Base-by-base conservation (phyloP, 2,888 invertebrate genomes). In the Tenthredo scrophulariae region DNA sequence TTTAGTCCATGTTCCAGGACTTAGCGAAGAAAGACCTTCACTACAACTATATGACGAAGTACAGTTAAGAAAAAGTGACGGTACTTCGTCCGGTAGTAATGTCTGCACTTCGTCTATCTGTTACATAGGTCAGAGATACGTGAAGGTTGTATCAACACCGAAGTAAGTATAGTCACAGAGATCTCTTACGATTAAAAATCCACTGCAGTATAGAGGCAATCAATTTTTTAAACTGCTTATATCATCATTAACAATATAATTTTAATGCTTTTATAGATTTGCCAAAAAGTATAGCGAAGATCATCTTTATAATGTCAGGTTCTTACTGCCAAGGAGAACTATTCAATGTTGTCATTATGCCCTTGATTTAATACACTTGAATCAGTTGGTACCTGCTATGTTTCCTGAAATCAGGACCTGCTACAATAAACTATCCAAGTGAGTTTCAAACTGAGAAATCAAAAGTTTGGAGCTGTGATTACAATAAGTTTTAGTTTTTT, bases 291-390 rank as follows among this genome's bases (percentile, higher is more conserved):
- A 72, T 85, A 70, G 10, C 10, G 7, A 15, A 1, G 15, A 67
- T 15, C n/a, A 80, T 0, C 33, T 13, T 15, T 87, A 86, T 72
- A 46, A 89, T 79, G 84, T 91, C 72, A 33, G n/a, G 6, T 91
- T 91, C 46, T 0, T 7, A 0, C 77, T 58, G 50, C 22, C 67
- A 13, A 85, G 88, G 5, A 88, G 89, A 85, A 54, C 86, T 40
- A 74, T 88, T 18, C 88, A 62, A 26, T 88, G 88, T 84, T 87
- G 80, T 33, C 91, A 91, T 85, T 87, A 85, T 80, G 89, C 88
- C 7, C 85, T 91, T 6, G 72, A 86, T 50, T 62, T 85, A 58
- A 84, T 88, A 5, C 40, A 70, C 2, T 72, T 86, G 18, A 80
- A 84, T 72, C 84, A 89, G 37, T 84, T 90, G 6, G n/a, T 67